Evolutionary conservation across 2,888 invertebrate genomes (phyloP).

Genomic region (Drosophila vallismaia): DNA sequence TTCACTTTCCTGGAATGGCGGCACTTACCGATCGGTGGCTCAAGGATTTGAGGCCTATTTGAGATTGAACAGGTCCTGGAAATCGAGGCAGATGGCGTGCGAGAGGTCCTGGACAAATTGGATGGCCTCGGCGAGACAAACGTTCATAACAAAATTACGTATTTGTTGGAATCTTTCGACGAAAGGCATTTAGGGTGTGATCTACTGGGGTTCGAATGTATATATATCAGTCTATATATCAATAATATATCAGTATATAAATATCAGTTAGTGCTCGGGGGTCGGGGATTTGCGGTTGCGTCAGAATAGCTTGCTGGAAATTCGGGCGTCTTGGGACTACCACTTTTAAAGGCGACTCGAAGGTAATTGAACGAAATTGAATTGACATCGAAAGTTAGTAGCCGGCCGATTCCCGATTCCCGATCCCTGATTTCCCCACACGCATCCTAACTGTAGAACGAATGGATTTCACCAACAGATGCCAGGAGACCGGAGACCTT

Average conservation of each 20-base stretch:
- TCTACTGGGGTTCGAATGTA: slow-evolving; percentile 46
- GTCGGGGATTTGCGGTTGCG: slow-evolving; percentile 4
- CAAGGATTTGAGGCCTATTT: slow-evolving; percentile 44
- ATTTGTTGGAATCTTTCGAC: slow-evolving; percentile 67
- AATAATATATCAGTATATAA: slow-evolving; percentile 9
- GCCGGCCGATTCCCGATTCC: neutral
- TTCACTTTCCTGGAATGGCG: slow-evolving; percentile 45
- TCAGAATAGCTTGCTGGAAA: slow-evolving; percentile 37
- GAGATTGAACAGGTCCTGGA: slow-evolving; percentile 61
- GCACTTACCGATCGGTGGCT: slow-evolving; percentile 24
- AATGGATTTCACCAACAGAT: slow-evolving; percentile 16
- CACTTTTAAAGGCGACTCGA: slow-evolving; percentile 59
- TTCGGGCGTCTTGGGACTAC: slow-evolving; percentile 45
- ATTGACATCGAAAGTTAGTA: neutral
- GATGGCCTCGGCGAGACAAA: slow-evolving; percentile 70
- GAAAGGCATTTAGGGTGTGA: slow-evolving; percentile 70
- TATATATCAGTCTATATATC: slow-evolving; percentile 31
- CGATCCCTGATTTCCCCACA: neutral
- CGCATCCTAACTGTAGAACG: slow-evolving; percentile 52
- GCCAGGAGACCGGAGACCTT: slow-evolving; percentile 49
- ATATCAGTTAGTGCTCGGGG: neutral
- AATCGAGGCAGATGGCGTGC: slow-evolving; percentile 71
- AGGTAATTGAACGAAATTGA: slow-evolving; percentile 62
- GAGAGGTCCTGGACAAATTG: slow-evolving; percentile 69
- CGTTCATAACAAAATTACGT: slow-evolving; percentile 74